Evolutionary conservation across 2,888 invertebrate species (phyloP).

Genomic region (Zygaena filipendulae): DNA sequence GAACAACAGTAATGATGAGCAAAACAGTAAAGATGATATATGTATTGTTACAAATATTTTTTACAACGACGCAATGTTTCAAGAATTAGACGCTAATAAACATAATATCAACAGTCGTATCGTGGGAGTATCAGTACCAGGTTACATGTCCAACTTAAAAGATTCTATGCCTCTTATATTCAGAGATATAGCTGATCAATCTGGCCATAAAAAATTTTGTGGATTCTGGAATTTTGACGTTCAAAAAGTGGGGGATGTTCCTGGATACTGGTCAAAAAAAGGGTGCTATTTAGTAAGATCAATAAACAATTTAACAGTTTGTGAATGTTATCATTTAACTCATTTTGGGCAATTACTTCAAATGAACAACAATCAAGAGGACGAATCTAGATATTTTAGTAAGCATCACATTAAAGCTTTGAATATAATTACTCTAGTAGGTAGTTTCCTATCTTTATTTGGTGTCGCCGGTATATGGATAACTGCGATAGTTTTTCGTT

Average conservation of each 20-base stretch:
- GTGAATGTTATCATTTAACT: constrained; percentile 69
- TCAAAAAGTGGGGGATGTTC: constrained; percentile 20
- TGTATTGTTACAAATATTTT: constrained; percentile 63
- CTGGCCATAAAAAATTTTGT: constrained; percentile 36
- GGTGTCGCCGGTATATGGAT: constrained; percentile 69
- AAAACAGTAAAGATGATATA: constrained; percentile 21
- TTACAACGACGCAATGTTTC: constrained; percentile 64
- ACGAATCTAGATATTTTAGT: constrained; percentile 17
- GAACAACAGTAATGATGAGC: constrained; percentile 20
- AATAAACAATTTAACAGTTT: constrained; percentile 33
- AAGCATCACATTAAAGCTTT: constrained; percentile 47
- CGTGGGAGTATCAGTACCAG: constrained; percentile 70
- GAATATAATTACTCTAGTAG: constrained; percentile 68
- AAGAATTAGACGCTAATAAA: constrained; percentile 36
- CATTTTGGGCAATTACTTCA: constrained; percentile 70
- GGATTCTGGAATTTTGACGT: constrained; percentile 68
- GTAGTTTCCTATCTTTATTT: constrained; percentile 67
- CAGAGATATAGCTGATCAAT: constrained; percentile 26
- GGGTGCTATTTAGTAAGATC: constrained; percentile 53
- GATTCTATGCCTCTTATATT: constrained; percentile 65
- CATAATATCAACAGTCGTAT: constrained; percentile 55
- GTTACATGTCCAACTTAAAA: constrained; percentile 62
- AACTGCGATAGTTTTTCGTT: constrained; percentile 67
- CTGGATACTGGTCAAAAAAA: constrained; percentile 64
- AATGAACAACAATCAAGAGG: constrained; percentile 19